Base-by-base conservation (phyloP, 2,888 invertebrate genomes). In the Druceiella hillmani region DNA sequence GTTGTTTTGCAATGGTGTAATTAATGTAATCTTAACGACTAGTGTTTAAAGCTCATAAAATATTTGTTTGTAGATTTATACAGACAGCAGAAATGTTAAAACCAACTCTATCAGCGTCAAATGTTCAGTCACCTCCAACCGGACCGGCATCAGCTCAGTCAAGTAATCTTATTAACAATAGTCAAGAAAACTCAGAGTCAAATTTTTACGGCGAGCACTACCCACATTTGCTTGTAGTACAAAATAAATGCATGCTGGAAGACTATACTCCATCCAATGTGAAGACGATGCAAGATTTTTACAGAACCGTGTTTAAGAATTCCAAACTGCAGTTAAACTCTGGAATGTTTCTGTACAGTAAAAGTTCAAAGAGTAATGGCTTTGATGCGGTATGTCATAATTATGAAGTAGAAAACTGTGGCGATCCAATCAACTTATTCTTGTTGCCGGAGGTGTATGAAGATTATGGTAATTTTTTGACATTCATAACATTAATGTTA, bases 41-140 rank as follows among this genome's bases (percentile, higher is more conserved):
- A n/a, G n/a, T n/a, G n/a, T n/a, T n/a, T n/a, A n/a, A n/a, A n/a
- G n/a, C n/a, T n/a, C n/a, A n/a, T n/a, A n/a, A 13, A 10, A 7
- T 31, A 28, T 37, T 43, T 48, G 48, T 41, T 59, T 54, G 10
- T 55, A 86, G 87, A 52, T 85, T 87, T 58, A 67, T 90, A 7
- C 83, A 85, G 63, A 78, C 85, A 28, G 87, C 89, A 11, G 90
- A 90, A 66, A 89, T 90, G 87, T 61, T 91, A 47, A 87, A 87
- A 58, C 90, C 90, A 0, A 78, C 85, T 0, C 76, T 85, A 4
- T 77, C 81, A 2, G 70, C 74, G 2, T 71, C 75, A 0, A 47
- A 54, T 61, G 17, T 73, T 76, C 3, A 68, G 76, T 3, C 64
- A 62, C 17, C 72, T 69, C 27, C 9, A 9, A 7, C 27, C 5